Conservation (phyloP, 2,113 vertebrate species). For the Phoenicopterus ruber region DNA sequence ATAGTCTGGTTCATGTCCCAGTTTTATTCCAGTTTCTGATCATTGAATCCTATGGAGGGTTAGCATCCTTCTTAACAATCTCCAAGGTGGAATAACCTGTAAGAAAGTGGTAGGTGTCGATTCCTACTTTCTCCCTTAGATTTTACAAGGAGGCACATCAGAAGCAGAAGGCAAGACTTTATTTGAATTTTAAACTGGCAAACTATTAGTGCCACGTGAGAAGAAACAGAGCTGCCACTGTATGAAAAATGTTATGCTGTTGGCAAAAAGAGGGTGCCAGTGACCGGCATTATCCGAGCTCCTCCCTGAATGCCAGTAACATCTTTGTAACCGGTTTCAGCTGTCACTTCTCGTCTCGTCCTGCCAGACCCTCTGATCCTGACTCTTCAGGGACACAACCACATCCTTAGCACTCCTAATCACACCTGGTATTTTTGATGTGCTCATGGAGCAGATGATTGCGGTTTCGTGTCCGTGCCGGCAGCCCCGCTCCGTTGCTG, state of each 20-base stretch:
- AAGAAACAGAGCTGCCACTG: background rate
- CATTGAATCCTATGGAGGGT: background rate
- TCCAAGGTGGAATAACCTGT: background rate
- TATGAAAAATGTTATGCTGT: background rate
- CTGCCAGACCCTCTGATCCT: background rate
- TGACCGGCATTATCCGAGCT: background rate
- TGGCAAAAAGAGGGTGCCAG: background rate
- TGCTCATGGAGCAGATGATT: background rate
- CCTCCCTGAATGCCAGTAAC: background rate
- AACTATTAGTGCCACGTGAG: background rate
- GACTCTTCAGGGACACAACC: background rate
- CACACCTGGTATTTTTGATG: background rate
- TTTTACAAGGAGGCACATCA: background rate
- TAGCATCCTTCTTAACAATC: background rate
- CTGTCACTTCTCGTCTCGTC: background rate
- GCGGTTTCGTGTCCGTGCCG: background rate
- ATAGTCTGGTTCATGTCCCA: background rate
- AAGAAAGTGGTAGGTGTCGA: background rate
- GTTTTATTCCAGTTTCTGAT: conserved; percentile 21
- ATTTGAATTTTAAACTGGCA: background rate
- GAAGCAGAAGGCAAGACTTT: background rate
- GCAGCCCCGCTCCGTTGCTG: background rate
- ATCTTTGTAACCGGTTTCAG: background rate
- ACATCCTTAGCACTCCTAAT: background rate
- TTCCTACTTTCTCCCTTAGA: background rate